phyloP scores from a whole-genome alignment of 2,113 vertebrate species.

The Chrysochloris asiatica region DNA sequence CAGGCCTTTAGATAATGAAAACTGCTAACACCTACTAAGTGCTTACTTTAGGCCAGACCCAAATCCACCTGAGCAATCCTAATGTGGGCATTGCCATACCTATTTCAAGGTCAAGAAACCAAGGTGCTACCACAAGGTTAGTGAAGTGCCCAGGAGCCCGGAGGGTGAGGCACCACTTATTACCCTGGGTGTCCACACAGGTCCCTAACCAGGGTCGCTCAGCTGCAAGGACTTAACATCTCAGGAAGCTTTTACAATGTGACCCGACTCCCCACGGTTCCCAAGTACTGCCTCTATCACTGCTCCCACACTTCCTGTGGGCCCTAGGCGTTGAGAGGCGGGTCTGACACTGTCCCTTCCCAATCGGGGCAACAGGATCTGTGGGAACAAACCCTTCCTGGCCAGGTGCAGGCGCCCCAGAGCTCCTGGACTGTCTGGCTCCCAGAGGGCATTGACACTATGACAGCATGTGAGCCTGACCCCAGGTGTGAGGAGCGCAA shows the following conservation, averaged over 20 bases:
- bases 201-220: background rate
- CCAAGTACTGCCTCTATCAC: background rate
- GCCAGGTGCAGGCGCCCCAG: too few relatives aligned
- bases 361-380: background rate
- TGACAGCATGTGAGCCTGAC: too few relatives aligned
- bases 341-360: background rate
- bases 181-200: background rate
- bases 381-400: background rate
- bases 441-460: too few relatives aligned
- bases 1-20: too few relatives aligned
- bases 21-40: too few relatives aligned
- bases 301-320: background rate
- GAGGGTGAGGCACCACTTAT: background rate
- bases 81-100: too few relatives aligned
- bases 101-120: too few relatives aligned
- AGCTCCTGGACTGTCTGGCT: too few relatives aligned
- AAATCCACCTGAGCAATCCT: too few relatives aligned
- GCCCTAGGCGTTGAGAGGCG: accelerated
- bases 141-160: background rate
- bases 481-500: too few relatives aligned
- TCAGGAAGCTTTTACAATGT: background rate
- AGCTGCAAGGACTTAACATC: background rate
- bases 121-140: background rate
- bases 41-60: too few relatives aligned
- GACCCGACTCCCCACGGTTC: background rate